Percentiles rank a stretch among this genome's conserved stretches.
Evolutionary conservation across 2,113 vertebrate genomes (phyloP).

Genomic region (Gambusia holbrooki): DNA sequence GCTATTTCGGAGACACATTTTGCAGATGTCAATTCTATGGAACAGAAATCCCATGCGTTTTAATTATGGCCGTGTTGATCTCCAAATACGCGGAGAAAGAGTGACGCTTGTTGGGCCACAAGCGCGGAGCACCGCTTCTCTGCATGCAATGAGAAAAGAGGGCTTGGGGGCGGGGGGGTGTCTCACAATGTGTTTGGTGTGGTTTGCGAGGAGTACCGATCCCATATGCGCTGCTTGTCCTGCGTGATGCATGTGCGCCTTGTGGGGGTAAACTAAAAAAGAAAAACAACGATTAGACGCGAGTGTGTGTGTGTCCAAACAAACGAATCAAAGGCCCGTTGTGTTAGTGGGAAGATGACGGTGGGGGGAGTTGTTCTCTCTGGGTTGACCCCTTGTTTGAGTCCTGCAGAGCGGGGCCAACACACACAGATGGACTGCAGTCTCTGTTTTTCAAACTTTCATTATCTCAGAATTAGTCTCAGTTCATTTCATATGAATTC

Average conservation of each 20-base stretch:
- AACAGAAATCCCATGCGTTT: constrained; percentile 43
- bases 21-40: neutral
- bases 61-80: constrained; percentile 58
- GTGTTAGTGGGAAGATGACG: constrained; percentile 80
- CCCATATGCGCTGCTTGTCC: constrained; percentile 63
- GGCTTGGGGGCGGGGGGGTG: too few species aligned
- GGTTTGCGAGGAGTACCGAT: constrained; percentile 43
- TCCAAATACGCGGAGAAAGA: constrained; percentile 10
- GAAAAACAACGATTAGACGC: constrained; percentile 93
- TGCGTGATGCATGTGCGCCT: constrained; percentile 74
- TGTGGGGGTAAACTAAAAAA: constrained; percentile 81
- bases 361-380: constrained; percentile 73
- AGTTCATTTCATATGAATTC: constrained; percentile 39
- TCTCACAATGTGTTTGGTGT: constrained; percentile 49
- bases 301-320: constrained; percentile 95
- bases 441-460: constrained; percentile 58
- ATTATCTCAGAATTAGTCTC: constrained; percentile 42
- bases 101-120: constrained; percentile 34
- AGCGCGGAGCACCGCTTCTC: neutral
- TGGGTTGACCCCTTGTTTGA: constrained; percentile 85
- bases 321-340: constrained; percentile 88
- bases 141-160: neutral
- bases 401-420: constrained; percentile 83
- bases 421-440: constrained; percentile 88
- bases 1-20: neutral